Evolutionary conservation across 92 coral and sea anemone species (phyloP).

Genomic region (Parazoanthus atlanticus): DNA sequence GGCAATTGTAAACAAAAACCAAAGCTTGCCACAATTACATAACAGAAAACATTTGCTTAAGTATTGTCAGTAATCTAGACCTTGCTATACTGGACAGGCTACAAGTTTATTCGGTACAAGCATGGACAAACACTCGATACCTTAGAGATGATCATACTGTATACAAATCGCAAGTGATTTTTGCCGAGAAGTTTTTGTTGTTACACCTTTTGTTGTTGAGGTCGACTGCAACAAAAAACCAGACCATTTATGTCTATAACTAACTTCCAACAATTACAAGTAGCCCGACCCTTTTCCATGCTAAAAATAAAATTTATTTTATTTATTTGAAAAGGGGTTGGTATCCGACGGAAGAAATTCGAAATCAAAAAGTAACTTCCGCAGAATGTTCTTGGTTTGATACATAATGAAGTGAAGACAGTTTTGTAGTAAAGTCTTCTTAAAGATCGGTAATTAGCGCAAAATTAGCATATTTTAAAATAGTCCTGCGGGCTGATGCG

Average conservation of each 20-base stretch:
- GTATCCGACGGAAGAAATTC: background rate
- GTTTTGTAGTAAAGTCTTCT: background rate
- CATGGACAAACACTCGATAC: background rate
- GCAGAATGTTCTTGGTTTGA: background rate
- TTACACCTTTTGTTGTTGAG: background rate
- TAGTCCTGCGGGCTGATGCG: background rate
- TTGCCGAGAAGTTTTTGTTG: background rate
- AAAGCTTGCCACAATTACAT: background rate
- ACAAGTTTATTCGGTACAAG: no score
- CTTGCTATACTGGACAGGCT: background rate
- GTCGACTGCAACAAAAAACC: background rate
- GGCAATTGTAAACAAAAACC: background rate
- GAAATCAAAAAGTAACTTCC: background rate
- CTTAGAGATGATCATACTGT: background rate
- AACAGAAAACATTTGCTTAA: background rate
- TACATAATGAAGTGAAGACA: background rate
- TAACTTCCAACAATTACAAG: background rate
- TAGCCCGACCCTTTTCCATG: background rate
- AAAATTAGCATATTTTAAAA: background rate
- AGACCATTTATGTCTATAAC: background rate
- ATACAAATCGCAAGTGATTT: background rate
- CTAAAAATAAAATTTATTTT: no score
- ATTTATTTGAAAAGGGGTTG: background rate
- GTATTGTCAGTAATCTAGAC: background rate
- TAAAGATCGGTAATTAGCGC: background rate